Conservation (phyloP, 2,113 vertebrate species). For the Genyomyrus donnyi region DNA sequence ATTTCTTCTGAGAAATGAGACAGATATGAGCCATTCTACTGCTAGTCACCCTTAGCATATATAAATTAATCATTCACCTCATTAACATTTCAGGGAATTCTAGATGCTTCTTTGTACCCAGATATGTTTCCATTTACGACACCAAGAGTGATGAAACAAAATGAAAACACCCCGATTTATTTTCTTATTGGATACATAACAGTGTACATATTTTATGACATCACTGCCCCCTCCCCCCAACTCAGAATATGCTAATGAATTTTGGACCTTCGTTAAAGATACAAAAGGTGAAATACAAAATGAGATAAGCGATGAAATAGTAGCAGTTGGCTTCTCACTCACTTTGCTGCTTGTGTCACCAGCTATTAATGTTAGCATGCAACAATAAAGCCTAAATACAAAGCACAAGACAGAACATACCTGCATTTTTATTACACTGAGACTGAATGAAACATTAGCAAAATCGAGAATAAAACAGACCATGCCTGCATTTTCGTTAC, state of each 20-base stretch:
- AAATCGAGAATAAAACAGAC: neutral
- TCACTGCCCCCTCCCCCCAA: too few relatives aligned
- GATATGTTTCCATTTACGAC: conserved; percentile 20
- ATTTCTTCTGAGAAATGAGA: neutral
- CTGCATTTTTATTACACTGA: neutral
- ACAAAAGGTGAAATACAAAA: neutral
- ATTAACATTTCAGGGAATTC: conserved; percentile 37
- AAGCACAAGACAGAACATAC: neutral
- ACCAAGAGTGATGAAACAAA: conserved; percentile 6
- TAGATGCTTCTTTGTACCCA: conserved; percentile 30
- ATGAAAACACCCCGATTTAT: neutral
- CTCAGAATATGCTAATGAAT: neutral
- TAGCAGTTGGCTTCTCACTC: neutral
- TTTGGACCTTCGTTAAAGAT: neutral
- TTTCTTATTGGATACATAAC: neutral
- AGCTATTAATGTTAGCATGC: neutral
- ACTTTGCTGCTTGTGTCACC: neutral
- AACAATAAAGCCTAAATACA: neutral
- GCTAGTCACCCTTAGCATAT: conserved; percentile 3
- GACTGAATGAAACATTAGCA: neutral
- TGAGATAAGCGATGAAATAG: neutral
- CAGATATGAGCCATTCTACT: neutral
- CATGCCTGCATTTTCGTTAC: neutral
- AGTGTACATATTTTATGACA: neutral
- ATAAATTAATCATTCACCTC: conserved; percentile 30